Percentiles rank a stretch among this genome's conserved stretches.
Conservation (phyloP, 2,113 vertebrate species). For the Bubo bubo region DNA sequence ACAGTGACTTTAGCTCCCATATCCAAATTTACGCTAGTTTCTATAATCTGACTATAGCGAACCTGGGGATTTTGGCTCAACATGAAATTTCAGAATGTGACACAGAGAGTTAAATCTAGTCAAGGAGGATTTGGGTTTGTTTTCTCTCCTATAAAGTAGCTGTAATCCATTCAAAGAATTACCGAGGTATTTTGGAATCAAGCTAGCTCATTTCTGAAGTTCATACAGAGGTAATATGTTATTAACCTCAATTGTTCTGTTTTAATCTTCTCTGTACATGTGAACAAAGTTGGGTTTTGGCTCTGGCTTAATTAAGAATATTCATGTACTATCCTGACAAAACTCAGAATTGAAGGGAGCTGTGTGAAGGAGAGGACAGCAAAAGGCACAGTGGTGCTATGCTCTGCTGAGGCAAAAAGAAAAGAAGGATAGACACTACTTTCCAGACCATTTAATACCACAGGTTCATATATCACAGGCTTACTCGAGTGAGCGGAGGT, state of each 20-base stretch:
- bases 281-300: not conserved
- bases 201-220: constrained; percentile 31
- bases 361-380: not conserved
- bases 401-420: not conserved
- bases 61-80: not conserved
- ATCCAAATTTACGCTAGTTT: not conserved
- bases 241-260: constrained; percentile 22
- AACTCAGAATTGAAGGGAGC: not conserved
- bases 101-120: not conserved
- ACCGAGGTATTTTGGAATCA: not conserved
- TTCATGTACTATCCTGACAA: not conserved
- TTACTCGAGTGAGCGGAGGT: not conserved
- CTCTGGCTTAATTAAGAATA: constrained; percentile 13
- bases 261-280: constrained; percentile 18
- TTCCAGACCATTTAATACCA: not conserved
- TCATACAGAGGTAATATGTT: constrained; percentile 7
- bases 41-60: not conserved
- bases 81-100: not conserved
- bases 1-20: not conserved
- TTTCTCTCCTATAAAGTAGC: constrained; percentile 27
- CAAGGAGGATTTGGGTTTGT: constrained; percentile 14
- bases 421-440: not conserved
- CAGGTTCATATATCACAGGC: not conserved
- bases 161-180: constrained; percentile 42
- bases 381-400: not conserved